Evolutionary conservation across 2,888 invertebrate species (phyloP).

Genomic region (Marasmarcha lunaedactyla): DNA sequence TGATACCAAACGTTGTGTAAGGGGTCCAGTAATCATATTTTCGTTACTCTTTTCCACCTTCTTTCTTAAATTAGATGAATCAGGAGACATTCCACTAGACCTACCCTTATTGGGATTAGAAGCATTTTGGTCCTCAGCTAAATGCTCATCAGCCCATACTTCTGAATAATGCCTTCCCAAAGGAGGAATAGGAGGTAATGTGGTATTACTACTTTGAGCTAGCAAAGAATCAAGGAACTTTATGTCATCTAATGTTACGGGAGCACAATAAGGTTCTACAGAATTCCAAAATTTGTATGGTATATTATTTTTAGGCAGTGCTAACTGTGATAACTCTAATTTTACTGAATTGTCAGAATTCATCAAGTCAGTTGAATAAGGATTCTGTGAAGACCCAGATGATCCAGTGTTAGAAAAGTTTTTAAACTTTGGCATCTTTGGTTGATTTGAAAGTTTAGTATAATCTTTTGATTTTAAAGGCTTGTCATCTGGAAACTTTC

Average conservation of each 20-base stretch:
- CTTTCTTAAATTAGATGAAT: conserved; percentile 55
- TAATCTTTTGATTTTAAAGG: conserved; percentile 70
- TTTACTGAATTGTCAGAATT: conserved; percentile 67
- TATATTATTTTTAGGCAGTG: conserved; percentile 89
- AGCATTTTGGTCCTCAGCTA: conserved; percentile 78
- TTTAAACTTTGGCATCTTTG: conserved; percentile 72
- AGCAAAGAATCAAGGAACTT: conserved; percentile 73
- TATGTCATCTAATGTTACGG: conserved; percentile 87
- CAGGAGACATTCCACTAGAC: conserved; percentile 53
- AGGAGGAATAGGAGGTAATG: conserved; percentile 87
- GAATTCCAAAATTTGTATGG: conserved; percentile 96
- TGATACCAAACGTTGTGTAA: conserved; percentile 90
- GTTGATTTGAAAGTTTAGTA: conserved; percentile 61
- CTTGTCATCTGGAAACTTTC: conserved; percentile 69
- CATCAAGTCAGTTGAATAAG: conserved; percentile 47
- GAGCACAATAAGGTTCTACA: conserved; percentile 92
- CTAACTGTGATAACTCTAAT: conserved; percentile 75
- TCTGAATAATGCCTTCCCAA: conserved; percentile 91
- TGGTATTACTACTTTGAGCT: conserved; percentile 70
- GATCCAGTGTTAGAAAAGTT: conserved; percentile 46
- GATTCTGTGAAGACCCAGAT: conserved; percentile 50
- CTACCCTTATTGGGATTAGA: conserved; percentile 64
- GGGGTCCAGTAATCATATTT: conserved; percentile 80
- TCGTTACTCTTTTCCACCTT: conserved; percentile 60
- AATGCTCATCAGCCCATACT: conserved; percentile 88